Percentiles rank a stretch among this genome's conserved stretches.
phyloP scores from a whole-genome alignment of 2,888 invertebrate species.

The Dolichopus griseipennis region DNA sequence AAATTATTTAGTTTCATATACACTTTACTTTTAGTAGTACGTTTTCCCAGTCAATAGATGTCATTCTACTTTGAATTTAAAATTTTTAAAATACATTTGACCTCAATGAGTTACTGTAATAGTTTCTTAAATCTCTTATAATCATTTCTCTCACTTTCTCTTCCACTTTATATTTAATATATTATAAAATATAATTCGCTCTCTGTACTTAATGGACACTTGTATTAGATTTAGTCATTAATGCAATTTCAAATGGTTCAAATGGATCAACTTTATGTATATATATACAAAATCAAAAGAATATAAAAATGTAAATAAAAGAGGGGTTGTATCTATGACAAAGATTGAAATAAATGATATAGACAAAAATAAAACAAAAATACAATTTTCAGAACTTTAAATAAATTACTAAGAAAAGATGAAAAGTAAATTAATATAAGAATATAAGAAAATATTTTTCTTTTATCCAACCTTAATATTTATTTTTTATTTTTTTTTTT shows the following conservation, averaged over 20 bases:
- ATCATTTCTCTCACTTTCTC: too few species aligned
- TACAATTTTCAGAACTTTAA: not conserved
- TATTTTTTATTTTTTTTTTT: not conserved
- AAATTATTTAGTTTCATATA: too few species aligned
- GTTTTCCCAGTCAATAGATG: too few species aligned
- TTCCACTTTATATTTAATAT: too few species aligned
- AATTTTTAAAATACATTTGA: not conserved
- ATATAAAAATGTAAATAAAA: not conserved
- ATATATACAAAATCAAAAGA: not conserved
- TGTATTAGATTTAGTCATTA: not conserved
- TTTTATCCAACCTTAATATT: not conserved
- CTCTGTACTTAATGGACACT: too few species aligned
- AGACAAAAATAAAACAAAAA: not conserved
- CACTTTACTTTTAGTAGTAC: too few species aligned
- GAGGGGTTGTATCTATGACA: not conserved
- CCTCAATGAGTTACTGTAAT: not conserved
- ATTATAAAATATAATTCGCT: too few species aligned
- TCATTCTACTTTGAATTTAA: not conserved
- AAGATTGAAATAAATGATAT: not conserved
- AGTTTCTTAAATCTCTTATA: too few species aligned
- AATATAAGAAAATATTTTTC: not conserved
- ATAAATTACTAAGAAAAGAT: not conserved
- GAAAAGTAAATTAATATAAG: not conserved
- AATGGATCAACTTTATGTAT: too few species aligned
- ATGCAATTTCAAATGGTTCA: not conserved